Percentiles rank a stretch among this genome's conserved stretches.
phyloP scores from a whole-genome alignment of 1,140 invertebrate genomes.

The Danaus plexippus region DNA sequence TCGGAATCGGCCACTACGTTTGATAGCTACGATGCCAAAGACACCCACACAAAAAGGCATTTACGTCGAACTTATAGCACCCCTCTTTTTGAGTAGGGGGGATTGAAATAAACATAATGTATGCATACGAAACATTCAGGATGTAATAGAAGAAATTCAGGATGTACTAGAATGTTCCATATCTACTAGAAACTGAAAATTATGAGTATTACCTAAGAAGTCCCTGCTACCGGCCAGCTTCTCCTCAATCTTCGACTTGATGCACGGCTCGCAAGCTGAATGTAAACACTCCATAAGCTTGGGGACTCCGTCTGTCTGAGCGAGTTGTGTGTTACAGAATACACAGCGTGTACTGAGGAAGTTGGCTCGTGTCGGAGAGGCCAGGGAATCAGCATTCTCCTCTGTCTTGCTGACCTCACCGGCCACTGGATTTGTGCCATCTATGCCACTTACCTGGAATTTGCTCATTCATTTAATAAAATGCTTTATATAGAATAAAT shows the following conservation, averaged over 20 bases:
- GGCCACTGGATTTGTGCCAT: slow-evolving; percentile 6
- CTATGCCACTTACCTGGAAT: slow-evolving; percentile 22
- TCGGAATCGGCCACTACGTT: too few relatives aligned
- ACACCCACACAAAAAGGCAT: too few relatives aligned
- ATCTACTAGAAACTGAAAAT: too few relatives aligned
- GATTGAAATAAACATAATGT: too few relatives aligned
- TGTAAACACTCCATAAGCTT: slow-evolving; percentile 90
- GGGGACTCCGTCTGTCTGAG: slow-evolving; percentile 67
- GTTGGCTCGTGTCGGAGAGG: slow-evolving; percentile 41
- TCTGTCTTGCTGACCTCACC: slow-evolving; percentile 19
- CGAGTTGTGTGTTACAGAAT: slow-evolving; percentile 41
- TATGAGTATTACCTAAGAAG: slow-evolving; percentile 39
- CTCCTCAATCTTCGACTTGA: slow-evolving; percentile 79
- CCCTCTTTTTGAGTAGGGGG: too few relatives aligned
- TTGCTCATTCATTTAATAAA: slow-evolving; percentile 4
- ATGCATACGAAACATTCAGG: too few relatives aligned
- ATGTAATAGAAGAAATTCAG: too few relatives aligned
- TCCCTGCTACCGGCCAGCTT: slow-evolving; percentile 48
- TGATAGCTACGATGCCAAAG: too few relatives aligned
- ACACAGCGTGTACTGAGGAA: slow-evolving; percentile 46
- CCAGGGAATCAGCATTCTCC: slow-evolving; percentile 53
- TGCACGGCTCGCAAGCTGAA: slow-evolving; percentile 83
- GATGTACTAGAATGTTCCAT: too few relatives aligned
- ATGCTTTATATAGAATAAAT: neutral
- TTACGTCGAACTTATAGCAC: too few relatives aligned